A percentile compares a stretch with the other conserved stretches of the same genome.
These are phyloP conservation scores for Hystrix cristata DNA, from an alignment of 2,113 vertebrate species.

Conservation along the genomic window DNA sequence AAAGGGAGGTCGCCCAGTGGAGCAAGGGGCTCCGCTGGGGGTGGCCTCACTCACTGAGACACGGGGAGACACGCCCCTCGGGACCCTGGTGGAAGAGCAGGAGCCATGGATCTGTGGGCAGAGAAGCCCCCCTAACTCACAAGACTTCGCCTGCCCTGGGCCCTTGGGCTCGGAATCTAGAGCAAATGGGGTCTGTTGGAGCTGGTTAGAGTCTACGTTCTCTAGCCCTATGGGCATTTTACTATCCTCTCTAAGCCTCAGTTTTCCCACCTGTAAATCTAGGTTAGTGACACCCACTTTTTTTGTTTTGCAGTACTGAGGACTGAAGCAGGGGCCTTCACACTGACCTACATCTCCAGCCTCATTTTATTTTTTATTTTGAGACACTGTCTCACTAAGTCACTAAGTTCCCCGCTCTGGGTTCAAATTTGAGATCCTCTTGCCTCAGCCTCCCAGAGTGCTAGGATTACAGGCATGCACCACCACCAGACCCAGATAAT, in stretches of 20 bases:
- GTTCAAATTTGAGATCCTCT: not conserved
- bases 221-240: not conserved
- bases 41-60: not conserved
- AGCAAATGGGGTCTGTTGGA: not conserved
- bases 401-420: not conserved
- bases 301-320: not conserved
- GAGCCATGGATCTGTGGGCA: not conserved
- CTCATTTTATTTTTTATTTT: not conserved
- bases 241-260: slow-evolving; percentile 18
- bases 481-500: not conserved
- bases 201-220: not conserved
- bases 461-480: not conserved
- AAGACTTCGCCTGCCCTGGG: not conserved
- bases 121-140: not conserved
- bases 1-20: not conserved
- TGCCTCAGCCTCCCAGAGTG: not conserved
- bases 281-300: not conserved
- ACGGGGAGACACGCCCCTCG: too few species aligned
- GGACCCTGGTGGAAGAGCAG: not conserved
- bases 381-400: not conserved
- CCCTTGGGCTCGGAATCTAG: not conserved
- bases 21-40: not conserved
- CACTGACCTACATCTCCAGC: not conserved
- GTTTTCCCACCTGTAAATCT: not conserved
- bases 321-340: not conserved